These are phyloP conservation scores for Tenrec ecaudatus DNA, from an alignment of 2,113 vertebrate species.

Conservation along the genomic window DNA sequence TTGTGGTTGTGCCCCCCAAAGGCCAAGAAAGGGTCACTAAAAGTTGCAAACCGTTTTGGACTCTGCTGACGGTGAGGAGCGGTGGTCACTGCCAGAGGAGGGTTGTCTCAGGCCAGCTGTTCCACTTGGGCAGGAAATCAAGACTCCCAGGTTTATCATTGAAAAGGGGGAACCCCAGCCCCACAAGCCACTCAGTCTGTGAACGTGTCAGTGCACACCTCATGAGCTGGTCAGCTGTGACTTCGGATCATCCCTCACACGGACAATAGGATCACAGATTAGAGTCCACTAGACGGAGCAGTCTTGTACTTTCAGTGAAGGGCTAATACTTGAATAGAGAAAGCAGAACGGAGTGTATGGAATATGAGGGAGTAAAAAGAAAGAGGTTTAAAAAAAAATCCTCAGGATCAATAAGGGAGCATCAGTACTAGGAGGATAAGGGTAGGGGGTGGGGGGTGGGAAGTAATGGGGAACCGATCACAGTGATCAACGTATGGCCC, in stretches of 20 bases:
- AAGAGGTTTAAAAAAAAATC: neutral
- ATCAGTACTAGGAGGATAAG: no score
- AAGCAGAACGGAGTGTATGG: neutral
- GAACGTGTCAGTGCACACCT: neutral
- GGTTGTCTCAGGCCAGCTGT: neutral
- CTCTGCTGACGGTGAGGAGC: slow-evolving; percentile 26
- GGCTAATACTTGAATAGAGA: neutral
- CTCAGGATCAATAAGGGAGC: no score
- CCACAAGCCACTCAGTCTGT: neutral
- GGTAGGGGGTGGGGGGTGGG: no score
- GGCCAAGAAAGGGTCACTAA: neutral
- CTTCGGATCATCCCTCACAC: slow-evolving; percentile 19
- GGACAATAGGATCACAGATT: neutral
- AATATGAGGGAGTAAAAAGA: neutral
- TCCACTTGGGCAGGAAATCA: neutral
- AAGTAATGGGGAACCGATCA: no score
- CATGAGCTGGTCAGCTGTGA: neutral
- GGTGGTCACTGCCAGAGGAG: neutral
- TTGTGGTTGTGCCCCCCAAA: neutral
- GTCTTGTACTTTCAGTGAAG: neutral
- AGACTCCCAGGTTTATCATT: neutral
- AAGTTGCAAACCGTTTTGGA: neutral
- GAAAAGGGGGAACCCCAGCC: neutral
- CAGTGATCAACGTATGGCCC: no score
- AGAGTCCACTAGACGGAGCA: neutral